A percentile compares a stretch with the other conserved stretches of the same genome.
Evolutionary conservation across 1,140 invertebrate genomes (phyloP).

Genomic region (Trachymyrmex cornetzi): DNA sequence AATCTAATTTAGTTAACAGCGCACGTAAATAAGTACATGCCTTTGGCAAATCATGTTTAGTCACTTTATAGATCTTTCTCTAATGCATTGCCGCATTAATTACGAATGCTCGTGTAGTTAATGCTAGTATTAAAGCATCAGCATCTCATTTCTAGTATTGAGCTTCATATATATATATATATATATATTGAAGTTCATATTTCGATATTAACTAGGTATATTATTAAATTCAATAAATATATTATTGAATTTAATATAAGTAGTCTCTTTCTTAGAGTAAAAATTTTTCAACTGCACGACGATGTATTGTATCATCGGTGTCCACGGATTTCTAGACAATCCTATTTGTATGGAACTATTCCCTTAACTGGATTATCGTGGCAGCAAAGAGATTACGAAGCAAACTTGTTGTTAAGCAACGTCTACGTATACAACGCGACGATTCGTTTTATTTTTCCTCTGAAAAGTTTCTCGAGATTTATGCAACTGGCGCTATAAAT

Average conservation of each 20-base stretch:
- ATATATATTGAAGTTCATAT: neutral
- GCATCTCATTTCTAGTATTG: neutral
- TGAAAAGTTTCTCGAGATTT: neutral
- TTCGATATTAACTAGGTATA: neutral
- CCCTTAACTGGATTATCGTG: constrained; percentile 48
- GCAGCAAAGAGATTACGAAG: constrained; percentile 36
- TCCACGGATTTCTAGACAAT: constrained; percentile 36
- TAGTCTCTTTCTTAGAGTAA: neutral
- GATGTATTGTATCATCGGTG: neutral
- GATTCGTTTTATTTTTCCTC: neutral
- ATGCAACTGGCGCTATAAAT: neutral
- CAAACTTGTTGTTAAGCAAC: constrained; percentile 34
- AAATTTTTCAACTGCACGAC: neutral
- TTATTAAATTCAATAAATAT: neutral
- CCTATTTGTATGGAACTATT: constrained; percentile 51
- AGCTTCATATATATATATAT: no score
- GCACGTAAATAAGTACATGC: constrained; percentile 5
- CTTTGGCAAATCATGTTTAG: constrained; percentile 8
- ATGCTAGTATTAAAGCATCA: neutral
- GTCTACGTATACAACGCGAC: neutral
- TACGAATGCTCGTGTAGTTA: neutral
- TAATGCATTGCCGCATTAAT: constrained; percentile 1
- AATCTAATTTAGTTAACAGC: constrained; percentile 33
- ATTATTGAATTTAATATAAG: neutral
- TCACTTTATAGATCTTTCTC: neutral